Evolutionary conservation across 1,140 invertebrate species (phyloP).

Genomic region (Bombus pyrosoma): DNA sequence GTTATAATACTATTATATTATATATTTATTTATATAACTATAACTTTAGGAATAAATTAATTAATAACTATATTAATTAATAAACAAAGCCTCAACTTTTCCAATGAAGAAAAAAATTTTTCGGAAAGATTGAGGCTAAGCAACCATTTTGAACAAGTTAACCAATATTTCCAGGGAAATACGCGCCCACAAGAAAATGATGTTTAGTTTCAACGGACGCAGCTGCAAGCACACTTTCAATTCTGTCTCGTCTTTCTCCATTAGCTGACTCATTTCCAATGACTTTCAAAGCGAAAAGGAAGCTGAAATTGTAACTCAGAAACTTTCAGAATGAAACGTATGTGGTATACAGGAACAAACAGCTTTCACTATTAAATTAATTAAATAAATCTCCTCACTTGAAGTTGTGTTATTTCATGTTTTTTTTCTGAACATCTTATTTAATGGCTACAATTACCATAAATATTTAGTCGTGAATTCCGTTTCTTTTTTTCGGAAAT

Average conservation of each 20-base stretch:
- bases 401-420: constrained; percentile 33
- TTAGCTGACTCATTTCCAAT: constrained; percentile 73
- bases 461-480: too few species aligned
- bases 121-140: too few species aligned
- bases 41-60: too few species aligned
- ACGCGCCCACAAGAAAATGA: constrained; percentile 20
- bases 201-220: constrained; percentile 20
- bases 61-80: too few species aligned
- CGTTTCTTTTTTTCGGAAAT: too few species aligned
- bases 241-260: constrained; percentile 63
- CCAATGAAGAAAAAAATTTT: too few species aligned
- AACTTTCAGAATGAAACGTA: constrained; percentile 39
- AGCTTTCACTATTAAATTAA: constrained; percentile 38
- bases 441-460: neutral
- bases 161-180: neutral
- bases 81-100: too few species aligned
- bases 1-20: too few species aligned
- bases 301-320: constrained; percentile 11
- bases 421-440: neutral
- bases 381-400: constrained; percentile 47
- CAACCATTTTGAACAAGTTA: neutral
- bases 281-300: constrained; percentile 63
- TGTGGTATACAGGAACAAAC: neutral
- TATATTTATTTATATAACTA: too few species aligned
- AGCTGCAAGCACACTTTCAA: constrained; percentile 36